Conservation (phyloP, 2,797 vertebrate species). For the Peromyscus melanophrys region DNA sequence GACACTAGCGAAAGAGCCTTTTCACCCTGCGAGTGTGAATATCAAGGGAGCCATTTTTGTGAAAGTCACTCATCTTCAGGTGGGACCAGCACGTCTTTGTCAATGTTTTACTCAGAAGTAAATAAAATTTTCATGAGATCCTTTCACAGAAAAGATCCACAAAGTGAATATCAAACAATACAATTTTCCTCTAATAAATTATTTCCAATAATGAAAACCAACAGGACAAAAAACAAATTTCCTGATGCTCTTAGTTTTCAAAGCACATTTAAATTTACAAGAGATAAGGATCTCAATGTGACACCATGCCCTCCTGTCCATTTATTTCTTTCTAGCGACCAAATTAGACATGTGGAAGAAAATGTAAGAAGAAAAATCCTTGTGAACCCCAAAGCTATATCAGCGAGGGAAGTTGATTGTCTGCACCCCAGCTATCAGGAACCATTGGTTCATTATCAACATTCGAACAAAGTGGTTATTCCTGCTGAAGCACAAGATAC, state of each 20-base stretch:
- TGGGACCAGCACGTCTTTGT: slow-evolving; percentile 16
- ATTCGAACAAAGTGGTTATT: background rate
- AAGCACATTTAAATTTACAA: background rate
- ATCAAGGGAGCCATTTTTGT: background rate
- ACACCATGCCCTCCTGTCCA: slow-evolving; percentile 61
- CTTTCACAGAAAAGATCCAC: background rate
- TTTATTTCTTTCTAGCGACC: slow-evolving; percentile 72
- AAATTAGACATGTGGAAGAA: slow-evolving; percentile 80
- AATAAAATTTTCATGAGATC: slow-evolving; percentile 35
- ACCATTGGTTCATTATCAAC: background rate
- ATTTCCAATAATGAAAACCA: slow-evolving; percentile 78
- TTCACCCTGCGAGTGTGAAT: background rate
- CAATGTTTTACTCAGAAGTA: slow-evolving; percentile 52
- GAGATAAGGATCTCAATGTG: slow-evolving; percentile 45
- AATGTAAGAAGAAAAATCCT: slow-evolving; percentile 69
- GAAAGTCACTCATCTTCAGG: slow-evolving; percentile 23
- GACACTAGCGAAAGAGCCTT: background rate
- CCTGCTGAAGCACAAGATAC: slow-evolving; percentile 40
- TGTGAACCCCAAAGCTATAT: slow-evolving; percentile 47
- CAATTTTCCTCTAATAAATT: slow-evolving; percentile 68
- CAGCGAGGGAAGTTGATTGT: slow-evolving; percentile 5
- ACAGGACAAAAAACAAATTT: slow-evolving; percentile 53
- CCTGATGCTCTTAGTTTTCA: slow-evolving; percentile 56
- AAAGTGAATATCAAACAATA: slow-evolving; percentile 51
- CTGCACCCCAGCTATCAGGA: background rate